phyloP scores from a whole-genome alignment of 2,113 vertebrate species.

The Zootoca vivipara region DNA sequence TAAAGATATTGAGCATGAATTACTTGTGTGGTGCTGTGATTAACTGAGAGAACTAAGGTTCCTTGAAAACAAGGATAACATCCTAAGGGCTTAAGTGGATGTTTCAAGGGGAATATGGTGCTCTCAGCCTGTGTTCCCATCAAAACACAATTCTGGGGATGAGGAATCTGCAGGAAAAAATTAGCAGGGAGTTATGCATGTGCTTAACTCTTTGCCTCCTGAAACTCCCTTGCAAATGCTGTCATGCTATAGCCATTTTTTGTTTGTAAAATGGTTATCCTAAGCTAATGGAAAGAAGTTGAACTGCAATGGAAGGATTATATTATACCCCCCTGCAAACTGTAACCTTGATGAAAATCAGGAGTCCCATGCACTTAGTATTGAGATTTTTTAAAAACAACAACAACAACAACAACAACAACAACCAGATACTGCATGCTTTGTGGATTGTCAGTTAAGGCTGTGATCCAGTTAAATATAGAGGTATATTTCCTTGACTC shows the following conservation, averaged over 20 bases:
- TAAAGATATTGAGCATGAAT: slow-evolving; percentile 19
- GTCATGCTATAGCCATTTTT: neutral
- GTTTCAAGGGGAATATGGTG: neutral
- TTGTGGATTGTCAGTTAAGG: too few relatives aligned
- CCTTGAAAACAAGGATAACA: neutral
- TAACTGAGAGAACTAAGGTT: slow-evolving; percentile 7
- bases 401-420: too few relatives aligned
- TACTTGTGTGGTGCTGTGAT: neutral
- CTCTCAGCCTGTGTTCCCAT: neutral
- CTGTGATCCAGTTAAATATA: neutral
- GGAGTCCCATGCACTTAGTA: too few relatives aligned
- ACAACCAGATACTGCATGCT: too few relatives aligned
- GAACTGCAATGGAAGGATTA: too few relatives aligned
- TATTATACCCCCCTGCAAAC: too few relatives aligned
- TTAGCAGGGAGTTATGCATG: neutral
- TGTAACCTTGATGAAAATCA: too few relatives aligned
- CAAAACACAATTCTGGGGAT: neutral
- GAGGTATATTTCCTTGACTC: neutral
- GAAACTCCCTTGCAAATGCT: neutral
- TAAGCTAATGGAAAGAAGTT: neutral
- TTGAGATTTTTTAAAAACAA: too few relatives aligned
- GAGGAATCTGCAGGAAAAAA: neutral
- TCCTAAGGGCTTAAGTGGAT: neutral
- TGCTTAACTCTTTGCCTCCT: neutral
- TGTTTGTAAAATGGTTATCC: neutral